Conservation (phyloP, 2,888 invertebrate species). For the Saturnia japonica region DNA sequence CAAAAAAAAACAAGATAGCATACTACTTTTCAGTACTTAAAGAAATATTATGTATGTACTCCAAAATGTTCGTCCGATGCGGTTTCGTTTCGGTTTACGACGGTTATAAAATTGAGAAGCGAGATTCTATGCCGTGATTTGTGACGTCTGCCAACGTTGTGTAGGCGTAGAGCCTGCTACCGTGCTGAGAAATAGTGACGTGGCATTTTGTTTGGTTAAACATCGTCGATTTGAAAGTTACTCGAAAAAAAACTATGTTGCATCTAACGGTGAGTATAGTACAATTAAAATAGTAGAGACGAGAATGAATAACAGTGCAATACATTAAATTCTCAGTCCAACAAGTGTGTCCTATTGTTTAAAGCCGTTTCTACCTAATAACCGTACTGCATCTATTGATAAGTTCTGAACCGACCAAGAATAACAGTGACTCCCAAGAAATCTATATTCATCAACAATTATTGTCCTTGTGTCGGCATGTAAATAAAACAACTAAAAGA, state of each 20-base stretch:
- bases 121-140: conserved; percentile 66
- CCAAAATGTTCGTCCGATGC: conserved; percentile 30
- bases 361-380: too few relatives aligned
- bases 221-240: background rate
- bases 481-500: too few relatives aligned
- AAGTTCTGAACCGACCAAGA: too few relatives aligned
- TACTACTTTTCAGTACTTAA: conserved; percentile 5
- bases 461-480: too few relatives aligned
- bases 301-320: too few relatives aligned
- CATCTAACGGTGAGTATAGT: background rate
- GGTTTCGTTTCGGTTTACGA: conserved; percentile 54
- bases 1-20: background rate
- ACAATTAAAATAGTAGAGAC: too few relatives aligned
- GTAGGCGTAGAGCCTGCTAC: conserved; percentile 66
- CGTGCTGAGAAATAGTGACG: conserved; percentile 44
- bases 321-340: too few relatives aligned
- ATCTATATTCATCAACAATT: too few relatives aligned
- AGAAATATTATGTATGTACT: conserved; percentile 24
- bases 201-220: conserved; percentile 1
- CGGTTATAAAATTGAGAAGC: conserved; percentile 62
- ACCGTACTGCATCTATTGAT: too few relatives aligned
- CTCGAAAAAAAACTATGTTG: background rate
- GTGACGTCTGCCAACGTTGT: conserved; percentile 56
- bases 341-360: too few relatives aligned
- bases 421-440: too few relatives aligned